Conservation (phyloP, 1,140 invertebrate species). For the Meloidogyne chitwoodi region DNA sequence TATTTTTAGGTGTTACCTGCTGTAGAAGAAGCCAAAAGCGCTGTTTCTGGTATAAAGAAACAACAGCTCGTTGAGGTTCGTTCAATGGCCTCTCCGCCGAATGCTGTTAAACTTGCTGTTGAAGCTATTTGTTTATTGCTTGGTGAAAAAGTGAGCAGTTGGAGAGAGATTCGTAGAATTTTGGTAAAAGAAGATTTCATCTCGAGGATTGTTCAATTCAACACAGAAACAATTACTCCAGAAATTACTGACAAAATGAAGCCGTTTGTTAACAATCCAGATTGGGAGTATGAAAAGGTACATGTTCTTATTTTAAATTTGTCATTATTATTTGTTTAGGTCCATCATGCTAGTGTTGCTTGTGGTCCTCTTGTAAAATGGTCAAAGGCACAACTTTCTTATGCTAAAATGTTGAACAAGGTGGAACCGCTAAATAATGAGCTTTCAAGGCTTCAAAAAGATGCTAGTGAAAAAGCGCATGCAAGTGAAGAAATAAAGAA, state of each 20-base stretch:
- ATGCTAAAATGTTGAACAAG: slow-evolving; percentile 96
- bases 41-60: slow-evolving; percentile 98
- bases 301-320: background rate
- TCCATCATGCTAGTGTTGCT: slow-evolving; percentile 95
- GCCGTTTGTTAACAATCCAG: slow-evolving; percentile 73
- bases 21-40: slow-evolving; percentile 92
- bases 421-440: slow-evolving; percentile 94
- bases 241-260: slow-evolving; percentile 60
- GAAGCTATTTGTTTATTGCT: slow-evolving; percentile 97
- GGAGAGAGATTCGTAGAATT: slow-evolving; percentile 93
- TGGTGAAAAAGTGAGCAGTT: slow-evolving; percentile 88
- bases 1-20: slow-evolving; percentile 77
- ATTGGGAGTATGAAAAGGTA: slow-evolving; percentile 94
- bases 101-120: slow-evolving; percentile 90
- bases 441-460: slow-evolving; percentile 79
- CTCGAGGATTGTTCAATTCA: slow-evolving; percentile 97
- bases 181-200: slow-evolving; percentile 99
- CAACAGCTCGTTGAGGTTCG: slow-evolving; percentile 96
- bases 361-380: slow-evolving; percentile 99
- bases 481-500: slow-evolving; percentile 88
- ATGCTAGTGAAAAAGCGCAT: slow-evolving; percentile 83
- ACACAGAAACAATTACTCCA: slow-evolving; percentile 94
- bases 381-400: slow-evolving; percentile 97
- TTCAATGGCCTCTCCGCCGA: slow-evolving; percentile 95
- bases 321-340: slow-evolving; percentile 57